Evolutionary conservation across 1,140 invertebrate genomes (phyloP), one percentile per base, ranked within the genome.

Genomic region (Pinna nobilis): DNA sequence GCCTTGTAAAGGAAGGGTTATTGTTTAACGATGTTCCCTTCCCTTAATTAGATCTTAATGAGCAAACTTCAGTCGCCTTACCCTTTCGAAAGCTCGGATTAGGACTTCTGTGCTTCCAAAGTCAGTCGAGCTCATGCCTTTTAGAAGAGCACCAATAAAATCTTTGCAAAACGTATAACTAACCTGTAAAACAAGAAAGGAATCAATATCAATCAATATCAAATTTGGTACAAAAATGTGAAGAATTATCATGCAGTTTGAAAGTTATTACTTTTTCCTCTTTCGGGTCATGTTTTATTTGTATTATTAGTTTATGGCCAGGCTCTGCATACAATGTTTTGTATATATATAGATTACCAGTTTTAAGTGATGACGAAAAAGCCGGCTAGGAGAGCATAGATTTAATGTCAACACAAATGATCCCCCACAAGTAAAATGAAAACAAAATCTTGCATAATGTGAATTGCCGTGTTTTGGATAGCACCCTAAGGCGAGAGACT

Each of bases 111-210:
- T 92, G 1, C 90, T 90, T 28, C 91, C 87, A 77, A 89, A 91
- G 20, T 85, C 88, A 81, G 82, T 87, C 61, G 69, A 78, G 51
- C 87, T 89, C 74, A 90, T 90, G 66, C 92, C 89, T 74, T 91
- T 91, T 18, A 92, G 82, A 3, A 93, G 80, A 18, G 92, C 85
- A 32, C 89, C 88, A 41, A 93, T 89, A 81, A 93, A 93, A 74
- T 93, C 92, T 83, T 92, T 92, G 82, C 93, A 93, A 83, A 93
- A 94, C 11, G 91, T 92, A 82, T 93, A 92, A 25, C 92, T 93
- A 1, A 93, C 92, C 92, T 93, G 67, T 1, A 77, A 69, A 61
- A 55, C 30, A 32, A 70, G 39, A 39, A 18, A 68, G 57, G 13
- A 60, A 2, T 61, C 25, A 3, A 61, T 20, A 61, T 25, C n/a